phyloP scores from a whole-genome alignment of 2,888 invertebrate genomes.

The Norana najaformis region DNA sequence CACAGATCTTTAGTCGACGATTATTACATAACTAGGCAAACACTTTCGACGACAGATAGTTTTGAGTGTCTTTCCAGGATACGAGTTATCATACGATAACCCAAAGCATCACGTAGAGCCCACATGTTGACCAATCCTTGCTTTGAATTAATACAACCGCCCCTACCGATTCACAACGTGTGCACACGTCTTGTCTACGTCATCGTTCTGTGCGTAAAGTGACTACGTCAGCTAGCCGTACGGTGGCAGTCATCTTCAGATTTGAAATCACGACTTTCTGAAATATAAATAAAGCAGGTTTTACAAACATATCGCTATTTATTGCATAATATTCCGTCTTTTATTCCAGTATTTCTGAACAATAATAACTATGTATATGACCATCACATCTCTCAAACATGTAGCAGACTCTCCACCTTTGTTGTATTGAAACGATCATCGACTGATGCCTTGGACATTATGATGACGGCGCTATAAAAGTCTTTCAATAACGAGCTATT shows the following conservation, averaged over 20 bases:
- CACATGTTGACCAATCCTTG: neutral
- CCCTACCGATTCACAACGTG: neutral
- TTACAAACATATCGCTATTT: neutral
- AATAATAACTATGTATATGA: no score
- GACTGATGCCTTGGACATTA: no score
- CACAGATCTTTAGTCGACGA: neutral
- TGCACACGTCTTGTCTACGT: neutral
- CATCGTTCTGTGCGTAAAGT: neutral
- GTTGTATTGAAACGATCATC: no score
- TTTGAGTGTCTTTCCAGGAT: neutral
- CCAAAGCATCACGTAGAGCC: neutral
- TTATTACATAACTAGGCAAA: neutral
- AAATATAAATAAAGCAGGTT: neutral
- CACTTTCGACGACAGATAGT: neutral
- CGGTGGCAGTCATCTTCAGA: neutral
- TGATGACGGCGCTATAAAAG: no score
- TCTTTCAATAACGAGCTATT: no score
- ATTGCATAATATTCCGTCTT: neutral
- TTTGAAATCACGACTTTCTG: slow-evolving; percentile 13
- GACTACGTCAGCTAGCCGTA: neutral
- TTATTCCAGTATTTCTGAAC: no score
- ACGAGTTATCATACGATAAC: neutral
- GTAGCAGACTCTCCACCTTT: no score
- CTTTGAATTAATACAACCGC: neutral
- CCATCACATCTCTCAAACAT: no score